These are phyloP conservation scores for Archegozetes longisetosus DNA, from an alignment of 1,140 invertebrate genomes.

Conservation along the genomic window DNA sequence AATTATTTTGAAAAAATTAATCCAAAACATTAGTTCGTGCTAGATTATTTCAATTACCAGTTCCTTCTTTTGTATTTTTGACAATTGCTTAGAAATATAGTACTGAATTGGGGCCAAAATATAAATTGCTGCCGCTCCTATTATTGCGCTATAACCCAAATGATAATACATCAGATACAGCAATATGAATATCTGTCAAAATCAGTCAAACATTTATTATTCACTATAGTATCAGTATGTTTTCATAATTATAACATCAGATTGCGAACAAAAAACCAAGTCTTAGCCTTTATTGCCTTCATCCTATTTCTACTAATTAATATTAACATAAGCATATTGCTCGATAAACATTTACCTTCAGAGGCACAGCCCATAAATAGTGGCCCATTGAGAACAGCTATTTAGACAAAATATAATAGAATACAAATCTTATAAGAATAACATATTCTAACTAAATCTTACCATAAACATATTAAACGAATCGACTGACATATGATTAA, in stretches of 20 bases:
- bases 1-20: background rate
- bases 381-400: constrained; percentile 54
- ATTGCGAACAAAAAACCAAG: no score
- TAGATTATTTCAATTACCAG: constrained; percentile 10
- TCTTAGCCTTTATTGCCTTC: no score
- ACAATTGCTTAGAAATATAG: constrained; percentile 26
- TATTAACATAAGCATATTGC: no score
- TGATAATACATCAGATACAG: constrained; percentile 55
- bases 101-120: constrained; percentile 29
- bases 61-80: constrained; percentile 27
- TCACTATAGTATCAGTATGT: no score
- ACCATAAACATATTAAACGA: constrained; percentile 62
- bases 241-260: no score
- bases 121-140: constrained; percentile 41
- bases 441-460: background rate
- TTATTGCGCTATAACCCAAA: constrained; percentile 56
- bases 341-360: constrained; percentile 64
- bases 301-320: no score
- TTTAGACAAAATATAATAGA: background rate
- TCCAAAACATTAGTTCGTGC: constrained; percentile 5
- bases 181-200: constrained; percentile 48
- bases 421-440: background rate
- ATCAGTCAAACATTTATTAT: no score
- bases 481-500: constrained; percentile 69
- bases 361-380: constrained; percentile 66